Evolutionary conservation across 37 sponge, comb jelly and placozoan genomes (phyloP), one percentile per base, ranked within the genome.

Genomic region (Axinella damicornis): DNA sequence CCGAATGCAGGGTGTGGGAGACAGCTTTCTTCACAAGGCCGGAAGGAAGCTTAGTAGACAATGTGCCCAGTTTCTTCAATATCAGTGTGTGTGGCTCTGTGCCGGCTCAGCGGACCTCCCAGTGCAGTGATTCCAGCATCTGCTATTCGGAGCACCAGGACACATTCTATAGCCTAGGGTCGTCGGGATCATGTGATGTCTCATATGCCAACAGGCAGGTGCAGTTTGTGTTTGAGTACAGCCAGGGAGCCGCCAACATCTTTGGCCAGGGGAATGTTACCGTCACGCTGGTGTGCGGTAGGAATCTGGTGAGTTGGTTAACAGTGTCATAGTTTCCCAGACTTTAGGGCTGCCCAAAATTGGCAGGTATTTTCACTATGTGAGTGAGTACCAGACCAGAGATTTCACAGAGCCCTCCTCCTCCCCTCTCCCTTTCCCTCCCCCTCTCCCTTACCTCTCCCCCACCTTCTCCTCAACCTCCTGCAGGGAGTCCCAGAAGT

Each of bases 401-500:
- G n/a, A n/a, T n/a, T n/a, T n/a, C n/a, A n/a, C n/a, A n/a, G n/a
- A n/a, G n/a, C n/a, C 30, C 65, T 31, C 65, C 30, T 63, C 65
- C 27, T 63, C 65, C 65, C 11, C 65, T 11, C 11, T 63, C 65
- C 65, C 30, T 11, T 63, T 63, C 65, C 30, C 2, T 30, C 65
- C 65, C 11, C 65, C 11, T 63, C 65, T 4, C 11, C 65, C 11
- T 9, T 11, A 13, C 30, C 65, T 63, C 30, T 6, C 27, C 6
- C 30, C 46, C 9, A 4, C 46, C 46, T 46, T 18, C 27, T 21
- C 54, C 5, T n/a, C 54, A 37, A 2, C 20, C 27, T 71, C 19
- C 74, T 36, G 11, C 59, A 92, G 93, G 93, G 93, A 2, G 63
- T 81, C 5, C 93, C 93, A 0, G 76, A 85, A 25, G 86, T 93